A percentile compares a stretch with the other conserved stretches of the same genome.
phyloP scores from a whole-genome alignment of 1,140 invertebrate species.

The Drosophila seguyi region DNA sequence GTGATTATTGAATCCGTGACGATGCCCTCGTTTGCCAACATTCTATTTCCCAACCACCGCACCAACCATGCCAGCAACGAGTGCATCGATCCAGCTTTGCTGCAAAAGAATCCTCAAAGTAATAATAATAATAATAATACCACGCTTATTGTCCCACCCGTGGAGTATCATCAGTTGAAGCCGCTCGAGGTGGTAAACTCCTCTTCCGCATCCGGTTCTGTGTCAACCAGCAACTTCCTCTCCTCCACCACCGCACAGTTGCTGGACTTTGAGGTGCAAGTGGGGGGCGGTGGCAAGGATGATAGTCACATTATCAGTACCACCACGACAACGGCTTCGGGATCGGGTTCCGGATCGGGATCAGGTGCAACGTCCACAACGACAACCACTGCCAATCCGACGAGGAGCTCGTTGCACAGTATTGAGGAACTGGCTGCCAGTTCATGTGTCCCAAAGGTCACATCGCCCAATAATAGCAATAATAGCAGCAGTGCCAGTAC shows the following conservation, averaged over 20 bases:
- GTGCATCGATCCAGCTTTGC: slow-evolving; percentile 52
- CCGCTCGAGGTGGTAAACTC: slow-evolving; percentile 37
- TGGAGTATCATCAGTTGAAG: slow-evolving; percentile 75
- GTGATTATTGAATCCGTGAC: slow-evolving; percentile 68
- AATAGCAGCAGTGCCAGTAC: slow-evolving; percentile 26
- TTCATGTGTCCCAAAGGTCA: slow-evolving; percentile 59
- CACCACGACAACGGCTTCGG: slow-evolving; percentile 30
- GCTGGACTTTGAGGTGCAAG: slow-evolving; percentile 63
- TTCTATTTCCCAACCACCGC: slow-evolving; percentile 54
- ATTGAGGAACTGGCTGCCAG: slow-evolving; percentile 75
- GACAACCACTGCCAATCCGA: slow-evolving; percentile 59
- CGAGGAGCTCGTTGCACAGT: slow-evolving; percentile 64
- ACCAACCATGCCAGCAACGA: slow-evolving; percentile 24
- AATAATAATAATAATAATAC: slow-evolving; percentile 11
- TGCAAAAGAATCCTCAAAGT: slow-evolving; percentile 43
- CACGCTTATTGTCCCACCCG: slow-evolving; percentile 23
- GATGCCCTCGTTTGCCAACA: slow-evolving; percentile 72
- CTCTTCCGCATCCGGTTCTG: slow-evolving; percentile 26
- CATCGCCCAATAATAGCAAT: slow-evolving; percentile 29
- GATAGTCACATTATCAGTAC: slow-evolving; percentile 48
- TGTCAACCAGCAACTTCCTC: slow-evolving; percentile 57
- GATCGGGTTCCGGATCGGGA: slow-evolving; percentile 15
- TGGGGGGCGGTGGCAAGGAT: slow-evolving; percentile 30
- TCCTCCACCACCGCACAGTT: slow-evolving; percentile 60
- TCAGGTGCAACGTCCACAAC: slow-evolving; percentile 39